Evolutionary conservation across 2,797 vertebrate species (phyloP).

Genomic region (Danio tinwini): DNA sequence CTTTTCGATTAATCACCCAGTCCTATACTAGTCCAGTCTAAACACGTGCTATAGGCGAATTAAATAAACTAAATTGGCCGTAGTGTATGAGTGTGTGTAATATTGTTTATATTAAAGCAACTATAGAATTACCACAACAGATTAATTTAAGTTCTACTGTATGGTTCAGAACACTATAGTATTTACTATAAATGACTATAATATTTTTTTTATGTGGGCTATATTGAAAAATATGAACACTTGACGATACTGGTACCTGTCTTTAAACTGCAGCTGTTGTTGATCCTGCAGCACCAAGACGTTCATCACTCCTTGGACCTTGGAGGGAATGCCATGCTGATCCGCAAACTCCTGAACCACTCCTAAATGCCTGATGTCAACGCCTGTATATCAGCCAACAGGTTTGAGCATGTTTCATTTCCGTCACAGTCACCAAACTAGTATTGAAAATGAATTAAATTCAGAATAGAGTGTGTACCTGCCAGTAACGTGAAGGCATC

Average conservation of each 20-base stretch:
- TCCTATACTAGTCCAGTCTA: no score
- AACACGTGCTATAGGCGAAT: no score
- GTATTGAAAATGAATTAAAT: background rate
- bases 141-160: no score
- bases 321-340: conserved; percentile 13
- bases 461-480: conserved; percentile 39
- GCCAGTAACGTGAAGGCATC: conserved; percentile 44
- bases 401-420: background rate
- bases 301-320: background rate
- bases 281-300: conserved; percentile 26
- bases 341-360: conserved; percentile 44
- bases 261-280: conserved; percentile 13
- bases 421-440: background rate
- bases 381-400: background rate
- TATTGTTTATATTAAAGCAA: no score
- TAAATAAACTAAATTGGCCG: no score
- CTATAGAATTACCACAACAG: no score
- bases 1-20: no score
- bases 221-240: no score
- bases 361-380: conserved; percentile 41
- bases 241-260: conserved; percentile 25
- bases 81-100: no score
- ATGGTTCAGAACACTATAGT: no score
- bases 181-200: no score
- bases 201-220: no score